A percentile compares a stretch with the other conserved stretches of the same genome.
Conservation (phyloP, 1,140 invertebrate genomes). For the Aphelinus atriplicis region DNA sequence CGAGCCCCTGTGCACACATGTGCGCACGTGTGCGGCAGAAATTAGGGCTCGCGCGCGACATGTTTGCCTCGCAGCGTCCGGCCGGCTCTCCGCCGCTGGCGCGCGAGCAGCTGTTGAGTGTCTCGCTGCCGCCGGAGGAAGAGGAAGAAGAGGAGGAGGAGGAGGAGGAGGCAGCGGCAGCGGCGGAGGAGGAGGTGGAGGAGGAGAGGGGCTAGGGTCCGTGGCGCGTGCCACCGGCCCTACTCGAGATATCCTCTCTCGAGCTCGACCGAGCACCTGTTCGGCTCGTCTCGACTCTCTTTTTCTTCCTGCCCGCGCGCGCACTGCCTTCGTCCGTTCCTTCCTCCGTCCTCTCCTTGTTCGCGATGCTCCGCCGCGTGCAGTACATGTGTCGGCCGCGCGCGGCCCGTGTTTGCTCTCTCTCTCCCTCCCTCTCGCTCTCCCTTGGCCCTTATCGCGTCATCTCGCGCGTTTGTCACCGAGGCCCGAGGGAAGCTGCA, state of each 20-base stretch:
- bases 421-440: too few relatives aligned
- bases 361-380: background rate
- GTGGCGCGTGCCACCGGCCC: slow-evolving; percentile 33
- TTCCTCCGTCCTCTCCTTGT: slow-evolving; percentile 5
- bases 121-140: background rate
- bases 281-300: slow-evolving; percentile 41
- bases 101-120: slow-evolving; percentile 25
- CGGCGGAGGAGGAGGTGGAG: background rate
- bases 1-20: background rate
- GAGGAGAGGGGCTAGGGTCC: background rate
- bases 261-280: slow-evolving; percentile 20
- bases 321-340: slow-evolving; percentile 17
- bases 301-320: slow-evolving; percentile 43
- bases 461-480: too few relatives aligned
- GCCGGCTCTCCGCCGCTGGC: slow-evolving; percentile 5
- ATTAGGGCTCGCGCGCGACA: slow-evolving; percentile 7
- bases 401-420: too few relatives aligned
- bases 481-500: too few relatives aligned
- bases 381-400: too few relatives aligned
- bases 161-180: background rate
- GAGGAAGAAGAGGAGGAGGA: background rate
- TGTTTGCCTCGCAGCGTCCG: slow-evolving; percentile 14
- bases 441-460: too few relatives aligned
- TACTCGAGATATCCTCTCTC: slow-evolving; percentile 10
- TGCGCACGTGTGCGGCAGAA: background rate